Percentiles rank a stretch among this genome's conserved stretches.
Conservation (phyloP, 2,797 vertebrate species). For the Apogon talboti region DNA sequence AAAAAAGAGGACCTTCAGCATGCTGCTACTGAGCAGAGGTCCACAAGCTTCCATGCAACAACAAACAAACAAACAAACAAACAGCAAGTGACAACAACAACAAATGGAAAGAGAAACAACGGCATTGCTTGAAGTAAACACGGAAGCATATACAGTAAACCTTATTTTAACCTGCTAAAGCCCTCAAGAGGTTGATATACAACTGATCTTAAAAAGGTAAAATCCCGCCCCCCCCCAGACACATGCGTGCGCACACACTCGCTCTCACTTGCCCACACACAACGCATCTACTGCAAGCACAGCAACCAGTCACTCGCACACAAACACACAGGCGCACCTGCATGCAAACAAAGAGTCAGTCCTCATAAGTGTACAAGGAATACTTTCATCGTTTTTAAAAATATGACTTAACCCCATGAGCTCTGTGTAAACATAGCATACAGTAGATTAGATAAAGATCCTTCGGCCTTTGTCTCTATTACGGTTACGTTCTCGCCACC, state of each 20-base stretch:
- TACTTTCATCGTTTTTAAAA: slow-evolving; percentile 70
- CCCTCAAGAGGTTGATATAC: slow-evolving; percentile 74
- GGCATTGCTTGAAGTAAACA: slow-evolving; percentile 75
- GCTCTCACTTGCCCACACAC: slow-evolving; percentile 29
- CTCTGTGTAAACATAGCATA: slow-evolving; percentile 81
- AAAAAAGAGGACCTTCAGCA: slow-evolving; percentile 73
- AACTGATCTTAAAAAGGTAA: slow-evolving; percentile 76
- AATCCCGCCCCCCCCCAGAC: slow-evolving; percentile 45
- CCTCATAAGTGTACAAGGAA: slow-evolving; percentile 71
- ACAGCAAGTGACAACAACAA: slow-evolving; percentile 70
- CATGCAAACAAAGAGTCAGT: slow-evolving; percentile 73
- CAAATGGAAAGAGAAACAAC: slow-evolving; percentile 72
- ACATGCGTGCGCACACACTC: slow-evolving; percentile 50
- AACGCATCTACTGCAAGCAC: slow-evolving; percentile 45
- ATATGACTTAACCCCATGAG: slow-evolving; percentile 78
- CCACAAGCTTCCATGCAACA: slow-evolving; percentile 85
- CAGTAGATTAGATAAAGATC: slow-evolving; percentile 69
- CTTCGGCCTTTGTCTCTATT: slow-evolving; percentile 19
- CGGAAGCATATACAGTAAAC: slow-evolving; percentile 82
- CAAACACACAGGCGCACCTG: slow-evolving; percentile 63
- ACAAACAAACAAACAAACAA: slow-evolving; percentile 70
- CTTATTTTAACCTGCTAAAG: slow-evolving; percentile 75
- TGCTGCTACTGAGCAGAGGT: slow-evolving; percentile 84
- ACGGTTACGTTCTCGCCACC: slow-evolving; percentile 17
- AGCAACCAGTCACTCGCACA: slow-evolving; percentile 20